Conservation (phyloP, 2,888 invertebrate species). For the Adela reaumurella region DNA sequence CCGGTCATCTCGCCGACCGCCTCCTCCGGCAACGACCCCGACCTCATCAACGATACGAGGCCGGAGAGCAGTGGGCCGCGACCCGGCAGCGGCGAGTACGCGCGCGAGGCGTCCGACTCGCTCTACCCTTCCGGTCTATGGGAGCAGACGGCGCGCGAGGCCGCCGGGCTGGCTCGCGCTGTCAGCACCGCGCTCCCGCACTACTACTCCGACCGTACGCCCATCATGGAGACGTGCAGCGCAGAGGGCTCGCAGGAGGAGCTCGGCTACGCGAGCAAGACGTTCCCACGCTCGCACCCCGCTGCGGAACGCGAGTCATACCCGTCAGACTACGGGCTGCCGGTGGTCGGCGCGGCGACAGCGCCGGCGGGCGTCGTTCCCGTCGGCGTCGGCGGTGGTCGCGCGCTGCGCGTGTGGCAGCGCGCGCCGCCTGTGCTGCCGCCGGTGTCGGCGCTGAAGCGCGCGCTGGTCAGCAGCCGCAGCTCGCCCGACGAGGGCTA, state of each 20-base stretch:
- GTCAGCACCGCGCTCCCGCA: conserved; percentile 55
- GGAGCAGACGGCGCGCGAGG: conserved; percentile 60
- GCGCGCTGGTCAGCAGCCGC: conserved; percentile 77
- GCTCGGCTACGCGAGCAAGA: conserved; percentile 58
- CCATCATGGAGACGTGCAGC: conserved; percentile 64
- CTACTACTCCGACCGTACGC: conserved; percentile 70
- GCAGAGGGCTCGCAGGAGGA: conserved; percentile 60
- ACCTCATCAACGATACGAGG: conserved; percentile 80
- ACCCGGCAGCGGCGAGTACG: conserved; percentile 75
- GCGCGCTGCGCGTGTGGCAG: conserved; percentile 84
- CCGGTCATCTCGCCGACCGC: conserved; percentile 73
- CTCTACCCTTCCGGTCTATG: conserved; percentile 78
- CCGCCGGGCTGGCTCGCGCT: conserved; percentile 55
- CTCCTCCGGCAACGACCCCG: conserved; percentile 76
- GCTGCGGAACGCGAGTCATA: conserved; percentile 51
- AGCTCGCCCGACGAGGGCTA: conserved; percentile 89
- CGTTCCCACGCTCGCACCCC: conserved; percentile 55
- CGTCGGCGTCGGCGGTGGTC: conserved; percentile 43
- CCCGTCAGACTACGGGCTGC: conserved; percentile 76
- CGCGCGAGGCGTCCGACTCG: conserved; percentile 68
- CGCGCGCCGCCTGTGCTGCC: conserved; percentile 82
- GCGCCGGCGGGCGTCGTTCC: conserved; percentile 27
- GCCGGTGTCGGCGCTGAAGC: conserved; percentile 80
- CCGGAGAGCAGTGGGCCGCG: conserved; percentile 55
- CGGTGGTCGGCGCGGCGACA: conserved; percentile 48